Base-by-base conservation (phyloP, 1,140 invertebrate genomes). In the Drosophila pandora region DNA sequence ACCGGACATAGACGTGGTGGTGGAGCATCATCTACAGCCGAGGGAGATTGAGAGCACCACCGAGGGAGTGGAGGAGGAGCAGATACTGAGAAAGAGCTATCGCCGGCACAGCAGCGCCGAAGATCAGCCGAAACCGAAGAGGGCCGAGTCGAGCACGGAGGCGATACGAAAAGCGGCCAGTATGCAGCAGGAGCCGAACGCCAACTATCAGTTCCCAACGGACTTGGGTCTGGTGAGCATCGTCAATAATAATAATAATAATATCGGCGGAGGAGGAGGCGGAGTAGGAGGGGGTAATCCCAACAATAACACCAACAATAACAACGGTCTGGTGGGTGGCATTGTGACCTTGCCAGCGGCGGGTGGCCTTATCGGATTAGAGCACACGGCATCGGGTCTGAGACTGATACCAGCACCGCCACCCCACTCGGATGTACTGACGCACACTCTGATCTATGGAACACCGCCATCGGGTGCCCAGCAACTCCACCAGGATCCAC, bases 151-250 rank as follows among this genome's bases (percentile, higher is more conserved):
- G 74, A 57, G 53, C 58, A 56, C 64, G 58, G 34, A 63, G 52
- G 47, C 61, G 79, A 43, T 83, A 53, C 71, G 83, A 74, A 88
- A 83, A 89, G 69, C 79, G 43, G 74, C 64, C 84, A 91, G 77
- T 47, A 91, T 91, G 90, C 90, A 91, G 90, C 90, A 91, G 85
- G 90, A 91, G 58, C 81, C 90, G 88, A 91, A 91, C 48, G 90
- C 90, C 62, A 91, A 91, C 79, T 90, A 91, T 90, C 90, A 91
- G 87, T 91, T 91, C 77, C 90, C 90, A 56, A 78, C 81, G 76
- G 90, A 91, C 71, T 76, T 91, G 90, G 90, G 88, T 61, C 90
- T 91, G 68, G 88, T 91, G 54, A 91, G 89, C 89, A 90, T 88
- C 85, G 90, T 89, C 72, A 79, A 82, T 23, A 82, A 76, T 34